Conservation (phyloP, 1,140 invertebrate species). For the Fopius arisanus region DNA sequence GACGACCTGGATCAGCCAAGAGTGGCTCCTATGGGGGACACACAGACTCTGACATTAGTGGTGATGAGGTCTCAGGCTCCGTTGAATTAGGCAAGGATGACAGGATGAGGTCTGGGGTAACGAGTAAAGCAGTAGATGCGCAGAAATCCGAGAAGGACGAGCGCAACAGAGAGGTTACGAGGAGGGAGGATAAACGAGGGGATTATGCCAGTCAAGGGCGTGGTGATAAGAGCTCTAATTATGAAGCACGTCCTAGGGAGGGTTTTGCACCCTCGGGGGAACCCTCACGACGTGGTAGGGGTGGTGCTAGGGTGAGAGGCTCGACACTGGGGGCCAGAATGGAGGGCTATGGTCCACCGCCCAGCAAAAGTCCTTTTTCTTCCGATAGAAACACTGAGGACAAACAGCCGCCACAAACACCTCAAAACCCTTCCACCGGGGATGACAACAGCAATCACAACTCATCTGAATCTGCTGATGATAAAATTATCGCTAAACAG, state of each 20-base stretch:
- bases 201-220: constrained; percentile 41
- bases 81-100: constrained; percentile 64
- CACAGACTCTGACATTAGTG: constrained; percentile 69
- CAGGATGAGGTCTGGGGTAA: background rate
- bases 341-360: constrained; percentile 77
- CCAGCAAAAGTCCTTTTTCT: constrained; percentile 77
- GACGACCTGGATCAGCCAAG: constrained; percentile 51
- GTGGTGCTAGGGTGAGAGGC: constrained; percentile 68
- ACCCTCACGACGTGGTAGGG: constrained; percentile 79
- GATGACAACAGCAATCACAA: constrained; percentile 61
- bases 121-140: constrained; percentile 27
- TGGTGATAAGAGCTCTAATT: constrained; percentile 50
- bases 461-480: constrained; percentile 64
- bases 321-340: constrained; percentile 69
- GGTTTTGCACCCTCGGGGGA: constrained; percentile 83
- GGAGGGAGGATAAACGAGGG: constrained; percentile 55
- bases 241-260: constrained; percentile 61
- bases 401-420: constrained; percentile 54
- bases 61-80: constrained; percentile 66
- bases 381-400: constrained; percentile 47
- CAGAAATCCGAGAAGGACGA: constrained; percentile 70
- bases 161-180: constrained; percentile 62
- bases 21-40: constrained; percentile 59
- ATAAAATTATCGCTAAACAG: constrained; percentile 76
- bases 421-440: constrained; percentile 45